Conservation (phyloP, 2,797 vertebrate genomes). For the Pseudochromis fuscus region DNA sequence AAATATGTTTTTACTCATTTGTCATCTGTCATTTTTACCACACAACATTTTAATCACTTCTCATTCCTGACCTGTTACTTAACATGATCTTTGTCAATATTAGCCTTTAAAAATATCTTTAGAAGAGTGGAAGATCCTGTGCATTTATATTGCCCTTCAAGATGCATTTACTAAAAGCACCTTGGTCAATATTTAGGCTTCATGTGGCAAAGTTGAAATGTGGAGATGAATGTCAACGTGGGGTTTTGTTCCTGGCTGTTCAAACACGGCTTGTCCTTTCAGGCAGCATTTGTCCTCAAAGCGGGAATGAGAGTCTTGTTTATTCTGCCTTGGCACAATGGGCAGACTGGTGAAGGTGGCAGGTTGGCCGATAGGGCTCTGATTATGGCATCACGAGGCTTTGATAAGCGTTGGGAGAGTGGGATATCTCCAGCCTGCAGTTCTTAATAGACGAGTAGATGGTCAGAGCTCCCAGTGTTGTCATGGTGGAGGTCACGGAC, state of each 20-base stretch:
- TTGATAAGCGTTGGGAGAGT: constrained; percentile 57
- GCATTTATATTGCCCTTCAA: constrained; percentile 47
- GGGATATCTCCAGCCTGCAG: constrained; percentile 34
- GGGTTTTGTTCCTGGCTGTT: constrained; percentile 64
- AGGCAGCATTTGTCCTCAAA: constrained; percentile 66
- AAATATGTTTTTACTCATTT: neutral
- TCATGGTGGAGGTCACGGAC: constrained; percentile 41
- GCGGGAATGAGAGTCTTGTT: constrained; percentile 58
- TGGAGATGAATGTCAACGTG: constrained; percentile 62
- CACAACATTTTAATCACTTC: constrained; percentile 9
- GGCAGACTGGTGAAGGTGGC: constrained; percentile 59
- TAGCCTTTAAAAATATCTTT: constrained; percentile 17
- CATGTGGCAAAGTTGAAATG: constrained; percentile 54
- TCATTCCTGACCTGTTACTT: constrained; percentile 1
- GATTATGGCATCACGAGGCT: constrained; percentile 71
- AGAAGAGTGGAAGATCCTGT: constrained; percentile 7
- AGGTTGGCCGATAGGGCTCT: constrained; percentile 59
- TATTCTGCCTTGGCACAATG: constrained; percentile 60
- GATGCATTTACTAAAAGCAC: constrained; percentile 29
- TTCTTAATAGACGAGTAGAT: constrained; percentile 61
- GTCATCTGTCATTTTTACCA: constrained; percentile 8
- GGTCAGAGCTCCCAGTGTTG: constrained; percentile 46
- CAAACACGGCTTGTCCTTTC: constrained; percentile 73
- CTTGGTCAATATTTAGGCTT: constrained; percentile 73
- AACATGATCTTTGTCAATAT: constrained; percentile 38